Conservation (phyloP, 2,888 invertebrate genomes). For the Eupithecia inturbata region DNA sequence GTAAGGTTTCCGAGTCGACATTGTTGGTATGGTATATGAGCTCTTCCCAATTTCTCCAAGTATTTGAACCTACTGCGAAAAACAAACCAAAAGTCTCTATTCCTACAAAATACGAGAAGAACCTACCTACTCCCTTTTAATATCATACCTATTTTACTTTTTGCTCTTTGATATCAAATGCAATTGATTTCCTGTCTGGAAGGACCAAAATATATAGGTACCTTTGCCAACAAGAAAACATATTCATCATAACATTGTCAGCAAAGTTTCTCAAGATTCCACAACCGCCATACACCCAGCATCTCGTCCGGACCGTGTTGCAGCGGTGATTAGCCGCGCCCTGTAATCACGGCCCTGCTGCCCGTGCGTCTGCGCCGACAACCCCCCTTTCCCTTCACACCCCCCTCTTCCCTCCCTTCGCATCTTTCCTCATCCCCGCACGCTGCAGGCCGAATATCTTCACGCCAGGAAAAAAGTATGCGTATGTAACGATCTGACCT, state of each 20-base stretch:
- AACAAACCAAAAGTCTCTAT: too few species aligned
- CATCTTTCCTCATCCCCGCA: conserved; percentile 40
- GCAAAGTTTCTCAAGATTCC: background rate
- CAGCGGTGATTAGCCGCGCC: conserved; percentile 79
- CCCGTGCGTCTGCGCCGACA: conserved; percentile 78
- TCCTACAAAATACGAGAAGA: too few species aligned
- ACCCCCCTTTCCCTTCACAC: conserved; percentile 45
- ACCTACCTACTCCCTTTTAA: too few species aligned
- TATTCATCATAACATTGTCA: background rate
- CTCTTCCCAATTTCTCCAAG: background rate
- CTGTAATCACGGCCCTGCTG: conserved; percentile 81
- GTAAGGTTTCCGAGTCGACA: too few species aligned
- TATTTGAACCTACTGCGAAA: too few species aligned
- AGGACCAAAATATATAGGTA: background rate
- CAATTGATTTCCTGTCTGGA: background rate
- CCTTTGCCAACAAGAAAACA: too few species aligned
- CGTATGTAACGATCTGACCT: conserved; percentile 74
- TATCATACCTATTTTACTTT: background rate
- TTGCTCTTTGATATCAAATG: background rate
- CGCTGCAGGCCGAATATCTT: conserved; percentile 72
- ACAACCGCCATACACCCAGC: conserved; percentile 47
- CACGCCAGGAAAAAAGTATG: conserved; percentile 69
- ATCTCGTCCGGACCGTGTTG: conserved; percentile 63
- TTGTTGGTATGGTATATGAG: background rate
- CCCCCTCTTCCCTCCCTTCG: conserved; percentile 5